Evolutionary conservation across 2,888 invertebrate genomes (phyloP), one percentile per base, ranked within the genome.

Genomic region (Acleris literana): DNA sequence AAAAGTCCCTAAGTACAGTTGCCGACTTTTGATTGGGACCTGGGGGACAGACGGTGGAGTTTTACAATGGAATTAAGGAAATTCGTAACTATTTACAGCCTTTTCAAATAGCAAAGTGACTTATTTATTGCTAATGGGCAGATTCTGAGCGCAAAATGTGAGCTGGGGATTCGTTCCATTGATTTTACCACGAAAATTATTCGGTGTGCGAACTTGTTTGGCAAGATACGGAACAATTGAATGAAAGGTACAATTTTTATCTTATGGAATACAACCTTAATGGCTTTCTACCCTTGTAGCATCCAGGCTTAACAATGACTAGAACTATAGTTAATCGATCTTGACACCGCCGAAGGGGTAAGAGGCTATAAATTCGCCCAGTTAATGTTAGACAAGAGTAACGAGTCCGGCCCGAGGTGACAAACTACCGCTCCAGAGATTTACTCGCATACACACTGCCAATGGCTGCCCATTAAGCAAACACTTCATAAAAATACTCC

Each of bases 21-120:
- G 76, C 75, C 79, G 79, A 83, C 80, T 84, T 83, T 82, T 83
- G 83, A 85, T 85, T 84, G 82, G 76, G 74, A 76, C 79, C 72
- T 78, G 64, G 20, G 74, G 72, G 74, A 74, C 69, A 60, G 56
- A 46, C 52, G 49, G 39, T 25, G 33, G 58, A 66, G 51, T 64
- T 68, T 67, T 64, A 71, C 71, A 72, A 70, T 69, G 64, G 64
- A 72, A 73, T 71, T 71, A 73, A 69, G 69, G 69, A 67, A 71
- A 69, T 67, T 70, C 51, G 62, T 63, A 66, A 66, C 68, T 71
- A 70, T 71, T 72, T 73, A 68, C 69, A 66, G 63, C 63, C 65
- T 70, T 63, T 71, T 71, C 61, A 69, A 69, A 62, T 49, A 67
- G 60, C 60, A 59, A 64, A 69, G 68, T 64, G 67, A 64, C 62